Base-by-base conservation (phyloP, 2,888 invertebrate species). In the Tetranychus truncatus region DNA sequence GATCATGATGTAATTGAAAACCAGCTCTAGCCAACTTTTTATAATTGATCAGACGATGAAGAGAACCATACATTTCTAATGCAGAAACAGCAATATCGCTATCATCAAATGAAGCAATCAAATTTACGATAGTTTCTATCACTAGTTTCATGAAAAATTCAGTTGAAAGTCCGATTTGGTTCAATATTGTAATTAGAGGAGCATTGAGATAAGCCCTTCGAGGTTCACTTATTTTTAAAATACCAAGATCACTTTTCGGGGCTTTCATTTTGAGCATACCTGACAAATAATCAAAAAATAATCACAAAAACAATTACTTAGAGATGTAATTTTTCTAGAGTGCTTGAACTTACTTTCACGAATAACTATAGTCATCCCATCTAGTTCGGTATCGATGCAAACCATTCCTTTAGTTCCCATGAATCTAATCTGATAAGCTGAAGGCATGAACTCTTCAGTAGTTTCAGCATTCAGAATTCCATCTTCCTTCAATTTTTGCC, bases 361-460 rank as follows among this genome's bases (percentile, higher is more conserved):
- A 21, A 80, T 76, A 44, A 77, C 73, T 15, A 79, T 76, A 9
- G 15, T 71, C 45, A 76, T 69, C 1, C 77, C 77, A 11, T 73
- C 45, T 24, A 77, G 55, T 6, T 65, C 44, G 6, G 78, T 77
- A 72, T 77, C 72, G 24, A 78, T 73, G 44, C 75, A 76, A 34
- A 80, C 74, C 78, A 80, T 79, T 18, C 80, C 80, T 74, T 80
- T 80, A 45, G 78, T 80, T 1, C 79, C 79, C 45, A 76, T 76
- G 21, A 76, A 77, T 20, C 79, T 74, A 44, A 79, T 78, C 73
- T 79, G 79, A 66, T 78, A 78, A 21, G 79, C 79, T 8, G 77
- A 78, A 7, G 79, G 78, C 73, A 74, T 75, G 9, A 1, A 1
- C 3, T 15, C 15, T 55, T 55, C 55, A 78, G 24, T 34, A 65